Base-by-base conservation (phyloP, 2,888 invertebrate genomes). In the Trimorus sp. region DNA sequence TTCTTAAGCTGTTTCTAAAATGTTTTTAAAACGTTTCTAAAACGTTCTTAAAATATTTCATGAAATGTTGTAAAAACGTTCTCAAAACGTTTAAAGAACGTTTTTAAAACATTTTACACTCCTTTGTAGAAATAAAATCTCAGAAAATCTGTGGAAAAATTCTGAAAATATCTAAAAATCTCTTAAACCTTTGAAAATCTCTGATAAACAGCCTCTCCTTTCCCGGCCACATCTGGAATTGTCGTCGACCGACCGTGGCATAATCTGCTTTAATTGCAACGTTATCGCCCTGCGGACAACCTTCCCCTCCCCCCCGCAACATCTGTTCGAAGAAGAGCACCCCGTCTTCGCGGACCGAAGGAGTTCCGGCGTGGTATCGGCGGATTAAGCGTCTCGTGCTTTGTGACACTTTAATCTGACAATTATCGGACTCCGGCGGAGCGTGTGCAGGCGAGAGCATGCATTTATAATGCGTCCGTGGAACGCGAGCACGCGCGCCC, bases 261-360 rank as follows among this genome's bases (percentile, higher is more conserved):
- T 86, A 84, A 87, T 85, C 87, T 87, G 85, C 83, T 86, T 87
- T 89, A 89, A 89, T 89, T 89, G 87, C 87, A 89, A 88, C 87
- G 88, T 89, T 89, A 89, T 89, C 89, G 84, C 86, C 82, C 85
- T 84, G 80, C 82, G 77, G 83, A 70, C 15, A 58, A 48, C 45
- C n/a, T 2, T 6, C 2, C 45, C 45, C 45, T 2, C 45, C 6
- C 26, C 15, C 11, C n/a, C 14, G 12, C n/a, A 36, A 59, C 60
- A 68, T 56, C 80, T 70, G 66, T 42, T 45, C 15, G 53, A 66
- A 48, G 51, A 71, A 62, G 65, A 66, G 62, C 14, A 38, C 60
- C 54, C 40, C 63, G 65, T 71, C 70, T 71, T 75, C 16, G 40
- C 48, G 56, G 37, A 78, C 71, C 66, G 78, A 73, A 77, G 71